Evolutionary conservation across 2,888 invertebrate species (phyloP).

Genomic region (Acrocera orbiculus): DNA sequence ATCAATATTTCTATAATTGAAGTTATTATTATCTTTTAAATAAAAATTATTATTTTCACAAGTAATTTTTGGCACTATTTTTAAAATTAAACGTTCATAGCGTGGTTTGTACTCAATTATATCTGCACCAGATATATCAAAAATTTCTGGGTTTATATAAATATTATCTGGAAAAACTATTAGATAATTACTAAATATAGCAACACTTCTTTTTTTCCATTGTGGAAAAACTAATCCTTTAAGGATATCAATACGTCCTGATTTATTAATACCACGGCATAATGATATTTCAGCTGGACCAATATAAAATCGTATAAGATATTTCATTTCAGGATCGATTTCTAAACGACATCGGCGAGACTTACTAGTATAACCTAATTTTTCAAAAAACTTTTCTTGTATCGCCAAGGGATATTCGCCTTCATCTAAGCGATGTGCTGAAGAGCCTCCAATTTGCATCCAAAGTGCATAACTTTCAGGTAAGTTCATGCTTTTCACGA

Average conservation of each 20-base stretch:
- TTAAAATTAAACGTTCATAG: constrained; percentile 29
- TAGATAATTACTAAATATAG: constrained; percentile 41
- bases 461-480: constrained; percentile 14
- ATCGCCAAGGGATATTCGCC: constrained; percentile 40
- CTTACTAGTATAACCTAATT: constrained; percentile 40
- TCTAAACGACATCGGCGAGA: constrained; percentile 42
- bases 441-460: constrained; percentile 38
- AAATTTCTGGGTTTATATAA: constrained; percentile 14
- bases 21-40: constrained; percentile 12
- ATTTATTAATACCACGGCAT: constrained; percentile 27
- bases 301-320: constrained; percentile 42
- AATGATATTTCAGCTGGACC: constrained; percentile 40
- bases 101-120: constrained; percentile 15
- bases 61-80: constrained; percentile 26
- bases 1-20: constrained; percentile 10
- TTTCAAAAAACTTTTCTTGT: constrained; percentile 42
- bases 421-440: constrained; percentile 35
- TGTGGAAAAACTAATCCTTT: constrained; percentile 52
- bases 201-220: constrained; percentile 43
- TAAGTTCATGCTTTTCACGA: constrained; percentile 12
- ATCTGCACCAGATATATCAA: constrained; percentile 16
- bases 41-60: constrained; percentile 12
- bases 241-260: constrained; percentile 35
- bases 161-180: constrained; percentile 36
- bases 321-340: constrained; percentile 45